phyloP scores from a whole-genome alignment of 2,888 invertebrate genomes.

The Cephus pygmeus region DNA sequence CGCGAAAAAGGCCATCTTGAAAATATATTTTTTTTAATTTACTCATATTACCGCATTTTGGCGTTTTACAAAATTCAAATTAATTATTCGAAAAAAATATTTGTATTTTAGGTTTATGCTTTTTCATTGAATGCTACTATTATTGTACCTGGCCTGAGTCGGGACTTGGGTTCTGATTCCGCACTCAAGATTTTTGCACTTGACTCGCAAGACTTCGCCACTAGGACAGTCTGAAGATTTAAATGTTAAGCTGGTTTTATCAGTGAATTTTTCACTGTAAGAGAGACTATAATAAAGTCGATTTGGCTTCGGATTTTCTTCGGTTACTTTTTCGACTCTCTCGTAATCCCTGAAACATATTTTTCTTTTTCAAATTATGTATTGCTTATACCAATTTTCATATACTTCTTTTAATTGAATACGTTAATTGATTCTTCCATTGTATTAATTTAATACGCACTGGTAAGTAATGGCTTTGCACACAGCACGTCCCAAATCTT shows the following conservation, averaged over 20 bases:
- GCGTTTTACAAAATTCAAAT: background rate
- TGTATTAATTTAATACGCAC: slow-evolving; percentile 66
- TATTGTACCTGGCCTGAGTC: slow-evolving; percentile 74
- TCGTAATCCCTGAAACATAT: slow-evolving; percentile 61
- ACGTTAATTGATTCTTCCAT: too few species aligned
- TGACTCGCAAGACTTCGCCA: slow-evolving; percentile 75
- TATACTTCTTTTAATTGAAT: too few species aligned
- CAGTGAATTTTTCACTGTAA: slow-evolving; percentile 66
- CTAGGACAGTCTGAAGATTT: slow-evolving; percentile 73
- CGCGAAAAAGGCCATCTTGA: slow-evolving; percentile 48
- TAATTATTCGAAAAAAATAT: background rate
- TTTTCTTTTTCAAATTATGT: background rate
- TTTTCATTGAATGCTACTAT: background rate
- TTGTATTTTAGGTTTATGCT: background rate
- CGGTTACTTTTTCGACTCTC: slow-evolving; percentile 59
- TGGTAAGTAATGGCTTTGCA: slow-evolving; percentile 82
- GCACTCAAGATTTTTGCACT: slow-evolving; percentile 77
- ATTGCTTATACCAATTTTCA: background rate
- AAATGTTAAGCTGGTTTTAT: slow-evolving; percentile 75
- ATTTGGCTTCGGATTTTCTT: slow-evolving; percentile 43
- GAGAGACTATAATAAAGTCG: slow-evolving; percentile 72
- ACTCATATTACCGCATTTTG: background rate
- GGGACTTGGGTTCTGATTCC: slow-evolving; percentile 76
- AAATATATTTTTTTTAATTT: background rate
- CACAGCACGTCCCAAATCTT: slow-evolving; percentile 79